Percentiles rank a stretch among this genome's conserved stretches.
Evolutionary conservation across 2,797 vertebrate species (phyloP).

Genomic region (Vipera latastei): DNA sequence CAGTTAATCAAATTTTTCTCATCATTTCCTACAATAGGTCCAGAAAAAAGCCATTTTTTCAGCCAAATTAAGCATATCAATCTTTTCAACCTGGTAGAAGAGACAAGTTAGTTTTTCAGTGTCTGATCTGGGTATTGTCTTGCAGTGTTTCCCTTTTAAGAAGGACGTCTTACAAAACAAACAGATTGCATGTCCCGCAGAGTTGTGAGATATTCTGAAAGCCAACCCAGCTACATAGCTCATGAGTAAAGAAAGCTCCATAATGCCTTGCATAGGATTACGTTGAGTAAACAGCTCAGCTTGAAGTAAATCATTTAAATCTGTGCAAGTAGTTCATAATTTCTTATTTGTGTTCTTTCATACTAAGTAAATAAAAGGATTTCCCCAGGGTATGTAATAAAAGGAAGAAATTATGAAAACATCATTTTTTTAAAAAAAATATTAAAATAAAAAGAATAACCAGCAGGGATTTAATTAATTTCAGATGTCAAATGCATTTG

Average conservation of each 20-base stretch:
- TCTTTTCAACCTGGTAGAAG: not conserved
- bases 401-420: conserved; percentile 20
- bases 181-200: not conserved
- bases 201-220: not conserved
- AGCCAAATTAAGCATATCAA: not conserved
- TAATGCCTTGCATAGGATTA: conserved; percentile 8
- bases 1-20: not conserved
- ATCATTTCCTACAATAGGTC: not conserved
- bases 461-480: conserved; percentile 17
- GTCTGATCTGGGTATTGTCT: not conserved
- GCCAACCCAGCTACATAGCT: not conserved
- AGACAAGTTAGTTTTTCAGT: not conserved
- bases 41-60: not conserved
- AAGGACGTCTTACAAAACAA: not conserved
- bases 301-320: conserved; percentile 25
- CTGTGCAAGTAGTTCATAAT: conserved; percentile 6
- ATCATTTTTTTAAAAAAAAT: not conserved
- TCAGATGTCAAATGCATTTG: conserved; percentile 28
- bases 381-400: conserved; percentile 18
- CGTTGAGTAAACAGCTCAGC: conserved; percentile 3
- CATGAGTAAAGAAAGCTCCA: conserved; percentile 5
- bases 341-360: conserved; percentile 20
- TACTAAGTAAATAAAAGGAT: conserved; percentile 13
- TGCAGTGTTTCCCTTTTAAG: not conserved
- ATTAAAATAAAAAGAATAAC: conserved; percentile 13